Base-by-base conservation (phyloP, 1,140 invertebrate species). In the Diorhabda elongata region DNA sequence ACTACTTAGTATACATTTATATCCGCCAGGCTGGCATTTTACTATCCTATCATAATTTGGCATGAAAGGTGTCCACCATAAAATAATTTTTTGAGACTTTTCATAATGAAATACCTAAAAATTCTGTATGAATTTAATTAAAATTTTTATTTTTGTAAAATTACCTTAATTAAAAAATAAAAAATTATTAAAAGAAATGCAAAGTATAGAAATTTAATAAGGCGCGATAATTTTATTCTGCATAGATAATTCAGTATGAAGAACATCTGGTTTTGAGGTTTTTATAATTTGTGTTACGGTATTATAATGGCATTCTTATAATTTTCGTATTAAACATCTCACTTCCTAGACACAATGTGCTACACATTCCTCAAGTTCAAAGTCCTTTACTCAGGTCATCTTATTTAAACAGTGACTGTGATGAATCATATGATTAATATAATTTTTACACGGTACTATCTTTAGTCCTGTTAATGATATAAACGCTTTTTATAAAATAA, bases 1-100 rank as follows among this genome's bases (percentile, higher is more conserved):
- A 44, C 61, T 63, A 44, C n/a, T 66, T 42, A 66, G 8, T 58
- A 66, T 42, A 66, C 64, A 66, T 66, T 66, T 58, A 58, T 58
- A 66, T 57, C 42, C 64, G 57, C 56, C 26, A 3, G 44, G 6
- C 8, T 57, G n/a, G 57, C 64, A 66, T 42, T 58, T 44, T 9
- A 66, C 58, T 42, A 58, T 9, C 42, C 57, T 66, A 9, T 66
- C 57, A 3, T 11, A 44, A n/a, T 43, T 45, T 42, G 61, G 61
- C 42, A 63, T 63, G 41, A 63, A 63, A 44, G 61, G 42, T 11
- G 61, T 63, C 61, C 61, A 63, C 61, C 61, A 63, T 8, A 63
- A 52, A 6, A 52, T 6, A 8, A 52, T 52, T n/a, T 52, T 52
- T 4, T 3, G 6, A 52, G 3, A 8, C 2, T 2, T 52, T 6